Evolutionary conservation across 2,113 vertebrate genomes (phyloP).

Genomic region (Phycodurus eques): DNA sequence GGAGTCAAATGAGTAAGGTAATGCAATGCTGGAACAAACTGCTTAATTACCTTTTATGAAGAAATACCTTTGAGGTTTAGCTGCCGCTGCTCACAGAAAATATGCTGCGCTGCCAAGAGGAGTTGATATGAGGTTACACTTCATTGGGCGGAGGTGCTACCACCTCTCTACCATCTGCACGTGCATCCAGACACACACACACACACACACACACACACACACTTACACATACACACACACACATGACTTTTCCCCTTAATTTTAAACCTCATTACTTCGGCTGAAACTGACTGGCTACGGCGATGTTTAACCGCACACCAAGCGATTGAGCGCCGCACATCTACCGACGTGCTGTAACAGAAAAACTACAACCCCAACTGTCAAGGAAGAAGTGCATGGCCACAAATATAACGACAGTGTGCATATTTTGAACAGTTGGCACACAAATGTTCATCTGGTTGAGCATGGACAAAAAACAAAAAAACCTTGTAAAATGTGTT

Average conservation of each 20-base stretch:
- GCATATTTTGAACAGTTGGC: too few species aligned
- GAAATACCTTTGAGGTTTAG: slow-evolving; percentile 65
- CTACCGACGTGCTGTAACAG: too few species aligned
- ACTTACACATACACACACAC: slow-evolving; percentile 8
- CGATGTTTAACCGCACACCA: background rate
- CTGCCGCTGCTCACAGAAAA: slow-evolving; percentile 43
- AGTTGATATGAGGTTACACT: slow-evolving; percentile 62
- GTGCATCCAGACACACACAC: slow-evolving; percentile 10
- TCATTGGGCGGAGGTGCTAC: slow-evolving; percentile 49
- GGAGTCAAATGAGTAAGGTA: slow-evolving; percentile 46
- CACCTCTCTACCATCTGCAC: slow-evolving; percentile 43
- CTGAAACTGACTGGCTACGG: too few species aligned
- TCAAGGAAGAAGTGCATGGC: too few species aligned
- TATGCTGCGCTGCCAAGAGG: slow-evolving; percentile 54
- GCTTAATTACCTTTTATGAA: slow-evolving; percentile 70
- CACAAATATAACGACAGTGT: too few species aligned
- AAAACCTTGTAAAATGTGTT: background rate
- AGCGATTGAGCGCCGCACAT: too few species aligned
- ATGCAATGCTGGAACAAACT: slow-evolving; percentile 45
- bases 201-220: slow-evolving; percentile 6
- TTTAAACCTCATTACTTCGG: slow-evolving; percentile 18
- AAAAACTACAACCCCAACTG: too few species aligned
- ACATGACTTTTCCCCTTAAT: slow-evolving; percentile 38
- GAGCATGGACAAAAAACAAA: too few species aligned
- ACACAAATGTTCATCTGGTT: too few species aligned